Evolutionary conservation across 2,888 invertebrate species (phyloP).

Genomic region (Asteroscopus sphinx): DNA sequence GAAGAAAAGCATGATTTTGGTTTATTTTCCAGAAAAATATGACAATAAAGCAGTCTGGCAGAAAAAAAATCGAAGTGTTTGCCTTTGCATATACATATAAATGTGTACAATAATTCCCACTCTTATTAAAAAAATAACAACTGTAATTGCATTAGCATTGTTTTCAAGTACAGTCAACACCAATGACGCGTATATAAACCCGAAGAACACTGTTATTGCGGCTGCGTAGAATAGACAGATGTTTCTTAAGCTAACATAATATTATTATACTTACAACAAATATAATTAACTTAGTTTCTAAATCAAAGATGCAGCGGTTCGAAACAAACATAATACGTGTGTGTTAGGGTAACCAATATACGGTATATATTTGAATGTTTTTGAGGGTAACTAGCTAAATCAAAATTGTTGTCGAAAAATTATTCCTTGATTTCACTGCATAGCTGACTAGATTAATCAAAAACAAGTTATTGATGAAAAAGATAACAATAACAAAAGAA

Average conservation of each 20-base stretch:
- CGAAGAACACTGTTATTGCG: slow-evolving; percentile 33
- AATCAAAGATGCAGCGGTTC: no score
- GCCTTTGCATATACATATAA: neutral
- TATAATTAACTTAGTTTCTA: no score
- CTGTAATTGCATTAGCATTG: slow-evolving; percentile 4
- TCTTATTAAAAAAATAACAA: no score
- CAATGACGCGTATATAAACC: slow-evolving; percentile 35
- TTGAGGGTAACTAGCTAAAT: neutral
- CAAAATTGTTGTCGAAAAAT: neutral
- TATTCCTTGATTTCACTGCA: no score
- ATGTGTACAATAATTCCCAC: neutral
- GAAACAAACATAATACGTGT: no score
- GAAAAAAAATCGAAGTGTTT: neutral
- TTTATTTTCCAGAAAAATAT: no score
- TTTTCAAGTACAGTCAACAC: slow-evolving; percentile 20
- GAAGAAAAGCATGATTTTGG: no score
- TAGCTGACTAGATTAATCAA: neutral
- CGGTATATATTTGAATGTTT: no score
- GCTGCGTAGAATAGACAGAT: slow-evolving; percentile 59
- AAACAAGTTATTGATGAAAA: neutral
- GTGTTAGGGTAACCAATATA: no score
- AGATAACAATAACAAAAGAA: neutral
- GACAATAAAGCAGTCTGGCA: neutral
- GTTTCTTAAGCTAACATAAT: slow-evolving; percentile 55
- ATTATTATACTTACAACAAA: neutral